phyloP scores from a whole-genome alignment of 2,888 invertebrate species.

The Stomorhina lunata region DNA sequence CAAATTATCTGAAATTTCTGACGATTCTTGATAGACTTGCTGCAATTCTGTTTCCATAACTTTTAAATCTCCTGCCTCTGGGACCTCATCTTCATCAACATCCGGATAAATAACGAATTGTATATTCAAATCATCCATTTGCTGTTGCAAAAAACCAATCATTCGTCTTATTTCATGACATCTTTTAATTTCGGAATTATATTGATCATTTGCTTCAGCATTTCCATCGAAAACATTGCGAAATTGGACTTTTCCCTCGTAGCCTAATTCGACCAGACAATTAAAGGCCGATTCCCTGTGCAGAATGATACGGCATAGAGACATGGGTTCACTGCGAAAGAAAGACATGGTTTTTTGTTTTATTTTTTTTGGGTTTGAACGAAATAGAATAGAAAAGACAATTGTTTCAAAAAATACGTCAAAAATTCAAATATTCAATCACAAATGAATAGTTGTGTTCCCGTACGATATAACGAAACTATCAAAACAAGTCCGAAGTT shows the following conservation, averaged over 20 bases:
- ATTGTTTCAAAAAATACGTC: too few species aligned
- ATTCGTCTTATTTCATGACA: conserved; percentile 72
- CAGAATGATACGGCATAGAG: conserved; percentile 73
- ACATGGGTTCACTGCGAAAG: conserved; percentile 77
- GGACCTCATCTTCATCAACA: conserved; percentile 69
- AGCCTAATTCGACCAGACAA: conserved; percentile 73
- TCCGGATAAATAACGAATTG: conserved; percentile 67
- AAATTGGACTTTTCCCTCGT: conserved; percentile 74
- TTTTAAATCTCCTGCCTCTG: conserved; percentile 67
- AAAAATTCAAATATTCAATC: too few species aligned
- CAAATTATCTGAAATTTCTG: conserved; percentile 67
- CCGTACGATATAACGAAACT: too few species aligned
- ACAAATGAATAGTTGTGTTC: too few species aligned
- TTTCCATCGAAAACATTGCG: conserved; percentile 70
- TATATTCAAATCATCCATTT: conserved; percentile 67
- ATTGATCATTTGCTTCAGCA: conserved; percentile 68
- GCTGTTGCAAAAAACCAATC: conserved; percentile 66
- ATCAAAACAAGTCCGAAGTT: too few species aligned
- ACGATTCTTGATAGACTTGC: conserved; percentile 66
- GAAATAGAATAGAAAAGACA: not conserved
- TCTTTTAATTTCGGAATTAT: conserved; percentile 65
- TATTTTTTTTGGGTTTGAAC: too few species aligned
- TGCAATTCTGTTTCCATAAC: conserved; percentile 67
- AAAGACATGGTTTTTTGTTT: conserved; percentile 66
- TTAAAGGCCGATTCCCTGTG: conserved; percentile 75